Percentiles rank a stretch among this genome's conserved stretches.
Conservation (phyloP, 2,797 vertebrate species). For the Numenius phaeopus region DNA sequence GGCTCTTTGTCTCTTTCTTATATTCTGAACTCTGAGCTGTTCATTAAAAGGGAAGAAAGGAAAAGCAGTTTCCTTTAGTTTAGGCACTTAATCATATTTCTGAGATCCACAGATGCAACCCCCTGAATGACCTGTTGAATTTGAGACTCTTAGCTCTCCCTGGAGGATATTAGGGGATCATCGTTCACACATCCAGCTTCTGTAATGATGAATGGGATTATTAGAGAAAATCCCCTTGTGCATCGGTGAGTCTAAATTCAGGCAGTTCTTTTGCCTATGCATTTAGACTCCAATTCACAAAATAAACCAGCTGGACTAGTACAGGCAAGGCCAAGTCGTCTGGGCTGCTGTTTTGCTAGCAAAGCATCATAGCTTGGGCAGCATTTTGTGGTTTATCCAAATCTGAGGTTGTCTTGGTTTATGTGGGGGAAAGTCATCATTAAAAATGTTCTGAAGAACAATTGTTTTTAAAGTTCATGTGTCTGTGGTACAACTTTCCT, state of each 20-base stretch:
- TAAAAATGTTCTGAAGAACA: background rate
- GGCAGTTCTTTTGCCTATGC: background rate
- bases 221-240: conserved; percentile 9
- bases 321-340: background rate
- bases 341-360: background rate
- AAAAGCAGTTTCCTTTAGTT: conserved; percentile 17
- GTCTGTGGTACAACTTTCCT: background rate
- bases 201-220: conserved; percentile 13
- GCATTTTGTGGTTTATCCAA: background rate
- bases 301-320: conserved; percentile 21
- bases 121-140: background rate
- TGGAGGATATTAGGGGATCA: background rate
- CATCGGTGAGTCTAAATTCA: background rate
- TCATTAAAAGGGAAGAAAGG: conserved; percentile 7
- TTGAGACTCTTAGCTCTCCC: background rate
- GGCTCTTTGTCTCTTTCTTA: background rate
- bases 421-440: background rate
- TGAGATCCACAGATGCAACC: background rate
- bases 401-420: background rate
- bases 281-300: background rate
- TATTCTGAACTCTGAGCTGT: background rate
- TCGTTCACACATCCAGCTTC: conserved; percentile 27
- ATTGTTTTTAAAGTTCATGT: background rate
- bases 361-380: background rate
- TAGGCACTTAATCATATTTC: conserved; percentile 14